Evolutionary conservation across 2,888 invertebrate genomes (phyloP).

Genomic region (Germaria angustata): DNA sequence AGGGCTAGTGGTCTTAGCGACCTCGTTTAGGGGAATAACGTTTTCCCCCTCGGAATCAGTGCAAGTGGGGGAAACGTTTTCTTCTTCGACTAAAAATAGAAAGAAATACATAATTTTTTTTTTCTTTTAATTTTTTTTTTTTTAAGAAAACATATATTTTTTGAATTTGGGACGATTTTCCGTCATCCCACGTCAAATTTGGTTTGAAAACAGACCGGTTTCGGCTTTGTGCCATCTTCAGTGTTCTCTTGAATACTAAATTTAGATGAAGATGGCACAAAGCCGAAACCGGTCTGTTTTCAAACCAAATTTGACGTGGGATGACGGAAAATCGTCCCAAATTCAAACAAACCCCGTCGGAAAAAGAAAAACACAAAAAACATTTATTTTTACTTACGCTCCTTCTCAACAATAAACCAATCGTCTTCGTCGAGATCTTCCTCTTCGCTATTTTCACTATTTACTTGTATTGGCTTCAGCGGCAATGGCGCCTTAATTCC

Average conservation of each 20-base stretch:
- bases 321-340: too few relatives aligned
- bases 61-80: conserved; percentile 75
- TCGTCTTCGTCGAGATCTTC: conserved; percentile 80
- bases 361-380: not conserved
- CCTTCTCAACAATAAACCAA: conserved; percentile 82
- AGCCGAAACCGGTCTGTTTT: too few relatives aligned
- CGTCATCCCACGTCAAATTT: too few relatives aligned
- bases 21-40: conserved; percentile 69
- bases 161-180: too few relatives aligned
- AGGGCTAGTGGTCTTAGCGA: conserved; percentile 20
- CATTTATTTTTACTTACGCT: conserved; percentile 72
- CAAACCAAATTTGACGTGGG: too few relatives aligned
- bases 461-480: conserved; percentile 65
- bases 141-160: too few relatives aligned
- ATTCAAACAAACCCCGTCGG: too few relatives aligned
- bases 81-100: conserved; percentile 73
- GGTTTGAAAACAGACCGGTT: too few relatives aligned
- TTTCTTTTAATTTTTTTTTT: not conserved
- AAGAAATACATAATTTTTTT: not conserved
- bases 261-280: too few relatives aligned
- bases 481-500: conserved; percentile 3
- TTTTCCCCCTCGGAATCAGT: conserved; percentile 79
- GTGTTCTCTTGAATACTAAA: too few relatives aligned
- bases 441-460: conserved; percentile 68
- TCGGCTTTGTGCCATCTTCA: too few relatives aligned